Base-by-base conservation (phyloP, 2,888 invertebrate genomes). In the Geotrupes spiniger region DNA sequence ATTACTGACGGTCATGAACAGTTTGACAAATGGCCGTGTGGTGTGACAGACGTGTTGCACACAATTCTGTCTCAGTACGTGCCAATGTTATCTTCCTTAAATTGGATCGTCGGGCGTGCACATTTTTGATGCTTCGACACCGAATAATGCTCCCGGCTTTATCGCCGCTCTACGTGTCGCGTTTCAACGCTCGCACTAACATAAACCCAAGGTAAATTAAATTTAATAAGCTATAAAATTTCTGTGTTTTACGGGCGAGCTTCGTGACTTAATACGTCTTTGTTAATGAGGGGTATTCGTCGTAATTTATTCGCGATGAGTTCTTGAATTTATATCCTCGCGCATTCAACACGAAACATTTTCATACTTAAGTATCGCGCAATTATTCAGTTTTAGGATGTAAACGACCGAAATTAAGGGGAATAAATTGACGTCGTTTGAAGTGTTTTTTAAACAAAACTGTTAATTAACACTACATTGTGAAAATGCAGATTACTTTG, bases 1-100 rank as follows among this genome's bases (percentile, higher is more conserved):
- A 51, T 52, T 51, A 47, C 47, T 40, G 44, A 53, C 51, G 51
- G 52, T 55, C 56, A 56, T 53, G 54, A 58, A 52, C 51, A 44
- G 47, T 49, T 53, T 57, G 57, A 57, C 54, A 58, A 56, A 58
- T 58, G 54, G 49, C 47, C 33, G 50, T 47, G 49, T 38, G 51
- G 47, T 50, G 49, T 50, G 54, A 54, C 51, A 47, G 47, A 51
- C 43, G 40, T 46, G 52, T 58, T 33, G 14, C 33, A 33, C 9
- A 2, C 9, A 33, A 33, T 33, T 33, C 15, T 21, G 21, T 21
- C 21, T 21, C 6, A 21, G n/a, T 6, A 21, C 21, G 21, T 21
- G 21, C 21, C 21, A 21, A 21, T 21, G 6, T 21, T 6, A 21
- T 4, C 21, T 21, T 21, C 21, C 6, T 21, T 21, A 21, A 21